Evolutionary conservation across 2,888 invertebrate species (phyloP).

Genomic region (Carabus problematicus): DNA sequence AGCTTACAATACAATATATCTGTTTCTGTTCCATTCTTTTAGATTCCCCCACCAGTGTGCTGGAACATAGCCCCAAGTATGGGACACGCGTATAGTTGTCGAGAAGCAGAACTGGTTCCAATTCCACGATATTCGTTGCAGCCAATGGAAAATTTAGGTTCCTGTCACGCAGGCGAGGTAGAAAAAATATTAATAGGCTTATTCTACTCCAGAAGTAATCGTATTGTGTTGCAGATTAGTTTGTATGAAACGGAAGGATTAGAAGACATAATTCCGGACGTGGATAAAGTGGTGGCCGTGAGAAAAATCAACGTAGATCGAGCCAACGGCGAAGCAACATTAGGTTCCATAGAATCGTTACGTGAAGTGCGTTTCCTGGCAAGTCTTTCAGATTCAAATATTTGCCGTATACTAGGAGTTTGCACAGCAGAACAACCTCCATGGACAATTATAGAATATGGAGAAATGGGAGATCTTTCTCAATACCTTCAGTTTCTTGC

Average conservation of each 20-base stretch:
- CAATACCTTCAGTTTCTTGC: constrained; percentile 67
- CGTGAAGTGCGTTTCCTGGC: constrained; percentile 75
- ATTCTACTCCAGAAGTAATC: constrained; percentile 12
- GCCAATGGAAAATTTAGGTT: constrained; percentile 65
- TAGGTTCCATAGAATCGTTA: constrained; percentile 59
- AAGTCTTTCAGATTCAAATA: constrained; percentile 70
- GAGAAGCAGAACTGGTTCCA: constrained; percentile 65
- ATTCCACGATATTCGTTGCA: constrained; percentile 65
- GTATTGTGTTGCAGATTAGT: constrained; percentile 58
- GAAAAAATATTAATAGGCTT: constrained; percentile 12
- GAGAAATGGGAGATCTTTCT: constrained; percentile 76
- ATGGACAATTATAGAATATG: constrained; percentile 76
- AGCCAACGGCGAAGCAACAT: constrained; percentile 55
- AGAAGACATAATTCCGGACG: constrained; percentile 60
- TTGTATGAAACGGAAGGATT: constrained; percentile 64
- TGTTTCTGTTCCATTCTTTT: background rate
- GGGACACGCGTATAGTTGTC: constrained; percentile 66
- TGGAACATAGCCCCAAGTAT: constrained; percentile 70
- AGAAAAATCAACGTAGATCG: constrained; percentile 61
- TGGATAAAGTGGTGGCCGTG: constrained; percentile 64
- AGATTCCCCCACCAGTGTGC: constrained; percentile 63
- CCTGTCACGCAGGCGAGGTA: constrained; percentile 67
- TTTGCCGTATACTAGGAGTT: constrained; percentile 70
- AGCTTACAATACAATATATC: too few relatives aligned
- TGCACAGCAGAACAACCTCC: constrained; percentile 67